Base-by-base conservation (phyloP, 1,140 invertebrate genomes). In the Polyergus mexicanus region DNA sequence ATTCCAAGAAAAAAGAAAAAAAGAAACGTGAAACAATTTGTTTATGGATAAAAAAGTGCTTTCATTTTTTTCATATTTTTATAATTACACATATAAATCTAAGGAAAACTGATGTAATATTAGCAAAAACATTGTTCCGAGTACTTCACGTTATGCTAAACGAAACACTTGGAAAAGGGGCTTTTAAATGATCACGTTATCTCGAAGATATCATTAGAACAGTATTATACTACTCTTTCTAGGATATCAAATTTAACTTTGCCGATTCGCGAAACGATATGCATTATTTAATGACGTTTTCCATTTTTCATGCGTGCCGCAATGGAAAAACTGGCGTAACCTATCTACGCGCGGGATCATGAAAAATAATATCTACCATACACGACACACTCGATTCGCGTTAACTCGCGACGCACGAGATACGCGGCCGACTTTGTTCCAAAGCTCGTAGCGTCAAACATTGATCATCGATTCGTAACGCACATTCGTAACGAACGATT, bases 331-430 rank as follows among this genome's bases (percentile, higher is more conserved):
- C 72, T 65, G 60, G 60, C 72, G 58, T 54, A 84, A 77, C 58
- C 60, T 77, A 84, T 84, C 60, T 77, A 60, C 22, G 58, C n/a
- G 44, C 60, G 32, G 72, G 44, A 84, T 84, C 81, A 72, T 63
- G 72, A 77, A 83, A 84, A 84, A 77, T 65, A 84, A 77, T 84
- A 84, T 77, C 72, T 77, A 22, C 25, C 72, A 32, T 44, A 77
- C 81, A 56, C 81, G 72, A 84, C 60, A 77, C 60, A 65, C 66
- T 83, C 44, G 4, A 51, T 35, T 41, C 56, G 25, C 35, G 56
- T 56, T 74, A 58, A 19, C 16, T 32, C 56, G 62, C 56, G 62
- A 16, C 25, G 41, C 56, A 47, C 80, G 41, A 41, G 7, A 13
- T 13, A 58, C 72, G 41, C 69, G 35, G 1, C 6, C 22, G 38